Percentiles rank a stretch among this genome's conserved stretches.
phyloP scores from a whole-genome alignment of 1,140 invertebrate genomes.

The Hyposmocoma kahamanoa region DNA sequence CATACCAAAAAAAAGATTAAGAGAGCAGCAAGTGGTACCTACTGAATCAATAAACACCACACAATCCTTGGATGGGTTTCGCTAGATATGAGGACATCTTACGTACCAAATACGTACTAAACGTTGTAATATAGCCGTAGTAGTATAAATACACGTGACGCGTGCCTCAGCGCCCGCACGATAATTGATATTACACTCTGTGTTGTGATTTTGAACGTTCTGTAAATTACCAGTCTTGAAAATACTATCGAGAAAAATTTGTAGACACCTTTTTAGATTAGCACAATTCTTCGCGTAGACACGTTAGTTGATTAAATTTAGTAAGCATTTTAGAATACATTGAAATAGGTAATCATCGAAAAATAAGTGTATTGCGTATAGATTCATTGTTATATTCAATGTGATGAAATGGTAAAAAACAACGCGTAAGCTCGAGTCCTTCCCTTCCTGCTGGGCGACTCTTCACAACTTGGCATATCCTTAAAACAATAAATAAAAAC shows the following conservation, averaged over 20 bases:
- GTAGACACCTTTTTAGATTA: conserved; percentile 70
- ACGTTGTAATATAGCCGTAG: conserved; percentile 58
- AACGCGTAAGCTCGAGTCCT: conserved; percentile 58
- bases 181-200: conserved; percentile 72
- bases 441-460: conserved; percentile 45
- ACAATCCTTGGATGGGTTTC: no score
- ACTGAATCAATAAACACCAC: no score
- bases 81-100: no score
- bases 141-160: conserved; percentile 35
- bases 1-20: no score
- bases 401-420: conserved; percentile 62
- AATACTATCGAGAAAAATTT: conserved; percentile 58
- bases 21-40: no score
- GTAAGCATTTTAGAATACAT: conserved; percentile 63
- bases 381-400: conserved; percentile 65
- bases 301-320: conserved; percentile 58
- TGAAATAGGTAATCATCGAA: conserved; percentile 53
- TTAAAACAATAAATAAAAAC: conserved; percentile 72
- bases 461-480: conserved; percentile 70
- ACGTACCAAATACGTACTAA: conserved; percentile 49
- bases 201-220: conserved; percentile 73
- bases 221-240: conserved; percentile 69
- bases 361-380: conserved; percentile 55
- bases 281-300: conserved; percentile 71
- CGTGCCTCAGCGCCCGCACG: conserved; percentile 64